Base-by-base conservation (phyloP, 2,113 vertebrate species). In the Rhabdomys dilectus region DNA sequence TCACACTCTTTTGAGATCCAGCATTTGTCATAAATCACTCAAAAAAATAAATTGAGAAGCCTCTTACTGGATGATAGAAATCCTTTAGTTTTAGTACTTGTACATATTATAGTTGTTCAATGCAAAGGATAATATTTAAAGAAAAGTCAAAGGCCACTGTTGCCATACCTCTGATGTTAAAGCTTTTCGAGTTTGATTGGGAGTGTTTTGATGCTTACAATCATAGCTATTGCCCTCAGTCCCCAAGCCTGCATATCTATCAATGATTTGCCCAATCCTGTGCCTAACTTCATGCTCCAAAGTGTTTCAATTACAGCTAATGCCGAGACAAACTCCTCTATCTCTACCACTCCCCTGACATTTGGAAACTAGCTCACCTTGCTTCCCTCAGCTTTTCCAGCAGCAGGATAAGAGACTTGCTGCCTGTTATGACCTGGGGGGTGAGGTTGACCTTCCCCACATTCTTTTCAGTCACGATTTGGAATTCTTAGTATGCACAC, bases 1-100 rank as follows among this genome's bases (percentile, higher is more conserved):
- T 75, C 91, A 85, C 29, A 56, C 62, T 96, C 56, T 96, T 95
- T 36, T 97, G 90, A 96, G 72, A 92, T 92, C 78, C 85, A 88
- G 68, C n/a, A 91, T 84, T 96, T 93, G 51, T 60, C 88, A 94
- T 97, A 95, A 96, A 96, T 97, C 84, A 97, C 60, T 77, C 66
- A 80, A 96, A 96, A 94, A 91, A 94, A 93, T 94, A 96, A 97
- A 96, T 75, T 78, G 66, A 95, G 91, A 96, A 64, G 92, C 48
- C 87, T 95, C 60, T 96, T 87, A 75, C 68, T 91, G 82, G 29
- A 31, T 88, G 77, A 89, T 90, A 91, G 88, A 91, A 93, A 92
- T 86, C 82, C 72, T 96, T 93, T 92, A 77, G 42, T 73, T 96
- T 96, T 64, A 95, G 62, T 88, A 64, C 89, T 85, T 92, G 39